Conservation (phyloP, 2,888 invertebrate species). For the Lasioglossum morio region DNA sequence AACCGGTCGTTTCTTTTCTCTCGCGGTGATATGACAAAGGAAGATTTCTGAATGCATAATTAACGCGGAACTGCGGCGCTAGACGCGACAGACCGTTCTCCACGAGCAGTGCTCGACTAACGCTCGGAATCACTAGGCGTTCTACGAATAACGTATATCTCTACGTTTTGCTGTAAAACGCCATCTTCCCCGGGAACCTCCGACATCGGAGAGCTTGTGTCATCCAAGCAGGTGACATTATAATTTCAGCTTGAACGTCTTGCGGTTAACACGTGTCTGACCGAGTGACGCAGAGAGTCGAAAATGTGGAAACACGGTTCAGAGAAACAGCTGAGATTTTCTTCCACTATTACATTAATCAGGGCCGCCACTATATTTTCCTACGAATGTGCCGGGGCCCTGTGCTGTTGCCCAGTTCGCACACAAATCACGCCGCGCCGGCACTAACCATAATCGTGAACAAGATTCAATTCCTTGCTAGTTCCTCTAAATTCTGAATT, state of each 20-base stretch:
- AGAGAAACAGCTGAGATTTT: background rate
- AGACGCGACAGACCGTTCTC: constrained; percentile 16
- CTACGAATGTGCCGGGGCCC: no score
- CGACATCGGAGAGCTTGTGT: background rate
- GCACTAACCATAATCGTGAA: no score
- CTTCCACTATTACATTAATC: background rate
- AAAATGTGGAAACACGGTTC: background rate
- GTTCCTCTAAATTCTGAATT: no score
- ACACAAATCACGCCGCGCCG: no score
- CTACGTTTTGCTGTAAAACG: background rate
- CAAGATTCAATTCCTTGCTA: no score
- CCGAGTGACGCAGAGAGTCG: background rate
- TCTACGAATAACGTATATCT: background rate
- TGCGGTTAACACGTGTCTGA: background rate
- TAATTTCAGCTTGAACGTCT: background rate
- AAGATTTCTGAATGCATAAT: constrained; percentile 60
- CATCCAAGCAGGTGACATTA: background rate
- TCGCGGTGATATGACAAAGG: constrained; percentile 50
- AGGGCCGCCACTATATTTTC: no score
- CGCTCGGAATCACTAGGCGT: background rate
- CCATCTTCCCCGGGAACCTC: background rate
- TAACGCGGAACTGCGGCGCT: constrained; percentile 31
- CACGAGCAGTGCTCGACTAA: background rate
- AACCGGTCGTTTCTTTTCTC: constrained; percentile 62
- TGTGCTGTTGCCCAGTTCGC: no score